Conservation (phyloP, 2,888 invertebrate species). For the Nemurella pictetii region DNA sequence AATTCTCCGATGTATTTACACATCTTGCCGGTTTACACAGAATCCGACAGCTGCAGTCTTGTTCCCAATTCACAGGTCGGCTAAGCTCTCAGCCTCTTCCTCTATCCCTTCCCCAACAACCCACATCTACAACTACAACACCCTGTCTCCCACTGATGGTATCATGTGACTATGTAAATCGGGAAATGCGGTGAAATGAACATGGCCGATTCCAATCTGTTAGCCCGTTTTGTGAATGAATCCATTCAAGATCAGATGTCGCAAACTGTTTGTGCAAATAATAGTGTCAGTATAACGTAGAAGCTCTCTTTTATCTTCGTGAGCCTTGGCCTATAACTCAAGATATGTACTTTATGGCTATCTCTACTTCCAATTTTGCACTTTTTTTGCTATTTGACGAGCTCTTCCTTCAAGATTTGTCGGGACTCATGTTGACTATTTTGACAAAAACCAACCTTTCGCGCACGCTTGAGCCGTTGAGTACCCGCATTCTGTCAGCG, state of each 20-base stretch:
- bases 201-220: neutral
- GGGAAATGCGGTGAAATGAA: neutral
- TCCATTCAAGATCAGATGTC: neutral
- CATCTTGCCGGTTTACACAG: neutral
- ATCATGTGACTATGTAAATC: neutral
- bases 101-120: neutral
- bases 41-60: neutral
- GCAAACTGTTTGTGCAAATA: neutral
- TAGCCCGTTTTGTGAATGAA: neutral
- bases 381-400: neutral
- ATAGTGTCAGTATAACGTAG: too few relatives aligned
- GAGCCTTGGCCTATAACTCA: neutral
- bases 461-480: too few relatives aligned
- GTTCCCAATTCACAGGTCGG: neutral
- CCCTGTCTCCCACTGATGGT: neutral
- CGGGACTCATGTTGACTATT: too few relatives aligned
- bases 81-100: neutral
- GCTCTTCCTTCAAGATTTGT: neutral
- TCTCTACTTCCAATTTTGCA: neutral
- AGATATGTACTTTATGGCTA: neutral
- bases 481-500: too few relatives aligned
- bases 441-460: too few relatives aligned
- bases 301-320: neutral
- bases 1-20: conserved; percentile 2
- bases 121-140: neutral